Evolutionary conservation across 2,113 vertebrate genomes (phyloP).

Genomic region (Ancistrus triradiatus): DNA sequence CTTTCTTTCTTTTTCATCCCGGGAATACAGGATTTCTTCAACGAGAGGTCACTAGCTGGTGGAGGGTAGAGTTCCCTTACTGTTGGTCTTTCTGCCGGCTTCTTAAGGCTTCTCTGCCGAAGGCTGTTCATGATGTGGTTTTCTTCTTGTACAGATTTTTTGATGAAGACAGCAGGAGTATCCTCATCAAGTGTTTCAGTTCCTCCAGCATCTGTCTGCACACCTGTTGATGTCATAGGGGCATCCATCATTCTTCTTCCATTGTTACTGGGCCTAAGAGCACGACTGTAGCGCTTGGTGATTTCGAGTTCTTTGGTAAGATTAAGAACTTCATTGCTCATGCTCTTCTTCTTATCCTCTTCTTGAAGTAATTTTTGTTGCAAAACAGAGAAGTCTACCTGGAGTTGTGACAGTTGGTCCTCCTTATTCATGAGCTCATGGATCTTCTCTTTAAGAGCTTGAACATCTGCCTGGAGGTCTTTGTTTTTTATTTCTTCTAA

Average conservation of each 20-base stretch:
- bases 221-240: constrained; percentile 79
- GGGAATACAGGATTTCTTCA: constrained; percentile 93
- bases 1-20: constrained; percentile 92
- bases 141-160: constrained; percentile 95
- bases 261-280: constrained; percentile 82
- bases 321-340: constrained; percentile 85
- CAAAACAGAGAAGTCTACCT: constrained; percentile 87
- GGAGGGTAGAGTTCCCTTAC: constrained; percentile 85
- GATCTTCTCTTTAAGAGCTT: constrained; percentile 95
- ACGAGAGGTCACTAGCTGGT: constrained; percentile 76
- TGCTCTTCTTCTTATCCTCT: constrained; percentile 86
- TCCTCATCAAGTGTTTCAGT: constrained; percentile 79
- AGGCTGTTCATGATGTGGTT: constrained; percentile 96
- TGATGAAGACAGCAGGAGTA: constrained; percentile 89
- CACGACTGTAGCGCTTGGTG: constrained; percentile 87
- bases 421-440: constrained; percentile 97
- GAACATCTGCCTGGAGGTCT: constrained; percentile 86
- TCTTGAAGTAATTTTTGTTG: constrained; percentile 90
- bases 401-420: constrained; percentile 93
- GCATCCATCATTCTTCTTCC: constrained; percentile 88
- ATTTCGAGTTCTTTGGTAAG: constrained; percentile 90
- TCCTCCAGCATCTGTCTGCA: constrained; percentile 81
- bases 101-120: constrained; percentile 85
- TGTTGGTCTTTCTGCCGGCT: constrained; percentile 65
- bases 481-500: constrained; percentile 86